phyloP scores from a whole-genome alignment of 53 echinoderm and acorn worm genomes.

The Actinopyga echinites region DNA sequence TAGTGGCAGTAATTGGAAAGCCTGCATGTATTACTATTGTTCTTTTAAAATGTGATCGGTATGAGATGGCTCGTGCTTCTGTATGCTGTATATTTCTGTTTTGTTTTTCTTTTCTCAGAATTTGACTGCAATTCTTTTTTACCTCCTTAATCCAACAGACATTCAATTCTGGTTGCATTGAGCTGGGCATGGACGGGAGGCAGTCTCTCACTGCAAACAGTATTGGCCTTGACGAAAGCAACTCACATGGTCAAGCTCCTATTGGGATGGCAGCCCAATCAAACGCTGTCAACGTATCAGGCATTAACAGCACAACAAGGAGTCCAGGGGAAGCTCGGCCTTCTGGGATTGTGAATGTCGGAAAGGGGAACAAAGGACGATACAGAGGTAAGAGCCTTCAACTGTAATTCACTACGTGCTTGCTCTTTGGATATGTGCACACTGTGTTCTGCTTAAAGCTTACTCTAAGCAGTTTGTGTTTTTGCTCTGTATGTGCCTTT shows the following conservation, averaged over 20 bases:
- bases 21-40: too few species aligned
- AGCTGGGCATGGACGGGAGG: slow-evolving; percentile 33
- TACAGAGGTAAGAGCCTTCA: slow-evolving; percentile 52
- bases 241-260: slow-evolving; percentile 27
- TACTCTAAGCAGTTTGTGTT: too few species aligned
- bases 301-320: slow-evolving; percentile 69
- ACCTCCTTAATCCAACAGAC: neutral
- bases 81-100: too few species aligned
- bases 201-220: slow-evolving; percentile 33
- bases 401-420: too few species aligned
- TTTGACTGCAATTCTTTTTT: neutral
- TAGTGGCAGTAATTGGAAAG: too few species aligned
- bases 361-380: slow-evolving; percentile 61
- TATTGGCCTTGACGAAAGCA: slow-evolving; percentile 9
- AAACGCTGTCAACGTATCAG: slow-evolving; percentile 62
- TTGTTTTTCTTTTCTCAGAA: too few species aligned
- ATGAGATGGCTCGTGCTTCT: too few species aligned
- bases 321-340: slow-evolving; percentile 68
- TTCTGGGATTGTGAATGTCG: slow-evolving; percentile 55
- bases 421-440: too few species aligned
- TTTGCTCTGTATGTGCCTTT: too few species aligned
- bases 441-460: too few species aligned
- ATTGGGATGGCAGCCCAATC: slow-evolving; percentile 55
- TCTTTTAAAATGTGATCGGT: too few species aligned
- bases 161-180: slow-evolving; percentile 6